phyloP scores from a whole-genome alignment of 2,113 vertebrate species.

The Trichechus manatus region DNA sequence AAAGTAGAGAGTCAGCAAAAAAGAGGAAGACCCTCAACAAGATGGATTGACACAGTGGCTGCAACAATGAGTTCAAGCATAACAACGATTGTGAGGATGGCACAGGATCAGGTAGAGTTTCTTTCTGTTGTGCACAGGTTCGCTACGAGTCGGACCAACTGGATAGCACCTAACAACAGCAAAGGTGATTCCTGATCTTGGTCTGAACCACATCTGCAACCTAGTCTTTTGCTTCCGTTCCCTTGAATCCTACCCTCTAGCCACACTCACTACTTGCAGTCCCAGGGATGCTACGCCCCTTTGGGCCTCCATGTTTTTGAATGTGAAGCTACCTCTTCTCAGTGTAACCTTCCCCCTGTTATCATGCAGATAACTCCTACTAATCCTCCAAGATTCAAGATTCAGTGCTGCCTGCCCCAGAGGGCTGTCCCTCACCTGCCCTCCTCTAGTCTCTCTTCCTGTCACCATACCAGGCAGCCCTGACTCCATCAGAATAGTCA shows the following conservation, averaged over 20 bases:
- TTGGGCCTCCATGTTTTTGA: not conserved
- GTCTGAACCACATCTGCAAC: not conserved
- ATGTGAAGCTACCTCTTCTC: not conserved
- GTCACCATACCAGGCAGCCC: not conserved
- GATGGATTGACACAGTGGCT: too few species aligned
- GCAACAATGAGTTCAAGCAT: too few species aligned
- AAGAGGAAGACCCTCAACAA: too few species aligned
- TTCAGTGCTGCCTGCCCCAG: not conserved
- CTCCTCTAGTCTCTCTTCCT: not conserved
- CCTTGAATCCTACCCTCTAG: not conserved
- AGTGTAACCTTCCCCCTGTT: not conserved
- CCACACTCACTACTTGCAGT: not conserved
- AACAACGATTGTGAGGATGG: too few species aligned
- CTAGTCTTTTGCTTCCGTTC: not conserved
- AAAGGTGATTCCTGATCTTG: not conserved
- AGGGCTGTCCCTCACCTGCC: not conserved
- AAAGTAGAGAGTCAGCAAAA: too few species aligned
- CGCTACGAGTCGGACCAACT: too few species aligned
- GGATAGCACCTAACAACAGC: too few species aligned
- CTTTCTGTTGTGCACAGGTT: too few species aligned
- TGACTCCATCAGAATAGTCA: not conserved
- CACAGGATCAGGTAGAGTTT: too few species aligned
- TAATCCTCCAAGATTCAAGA: not conserved
- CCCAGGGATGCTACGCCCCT: too few species aligned
- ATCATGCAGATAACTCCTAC: not conserved